A percentile compares a stretch with the other conserved stretches of the same genome.
Conservation (phyloP, 2,113 vertebrate genomes). For the Sapajus apella region DNA sequence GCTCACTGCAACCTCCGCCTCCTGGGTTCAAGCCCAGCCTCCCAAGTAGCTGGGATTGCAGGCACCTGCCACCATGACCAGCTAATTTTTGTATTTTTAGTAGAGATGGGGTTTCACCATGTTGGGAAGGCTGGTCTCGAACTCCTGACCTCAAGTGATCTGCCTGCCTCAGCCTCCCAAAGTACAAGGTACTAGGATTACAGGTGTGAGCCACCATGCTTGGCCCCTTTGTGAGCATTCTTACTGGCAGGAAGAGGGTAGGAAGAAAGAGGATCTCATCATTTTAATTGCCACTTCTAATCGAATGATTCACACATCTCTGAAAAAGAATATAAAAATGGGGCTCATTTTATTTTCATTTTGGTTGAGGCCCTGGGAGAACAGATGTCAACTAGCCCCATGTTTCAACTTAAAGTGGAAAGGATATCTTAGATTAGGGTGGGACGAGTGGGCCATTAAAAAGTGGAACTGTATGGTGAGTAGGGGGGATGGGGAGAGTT, state of each 20-base stretch:
- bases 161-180: too few species aligned
- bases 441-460: background rate
- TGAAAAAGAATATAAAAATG: background rate
- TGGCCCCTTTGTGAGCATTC: background rate
- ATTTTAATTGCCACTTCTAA: conserved; percentile 8
- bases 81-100: too few species aligned
- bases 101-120: too few species aligned
- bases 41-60: too few species aligned
- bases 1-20: too few species aligned
- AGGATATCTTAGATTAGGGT: background rate
- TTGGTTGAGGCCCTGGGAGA: background rate
- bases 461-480: background rate
- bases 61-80: too few species aligned
- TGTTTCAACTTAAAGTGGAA: background rate
- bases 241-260: background rate
- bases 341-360: background rate
- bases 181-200: too few species aligned
- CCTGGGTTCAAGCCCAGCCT: too few species aligned
- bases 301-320: background rate
- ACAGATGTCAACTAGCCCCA: background rate
- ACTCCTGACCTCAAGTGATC: too few species aligned
- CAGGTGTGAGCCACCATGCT: too few species aligned
- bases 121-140: too few species aligned
- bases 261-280: background rate
- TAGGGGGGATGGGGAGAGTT: background rate